Base-by-base conservation (phyloP, 2,113 vertebrate species). In the Corydoras maculifer region DNA sequence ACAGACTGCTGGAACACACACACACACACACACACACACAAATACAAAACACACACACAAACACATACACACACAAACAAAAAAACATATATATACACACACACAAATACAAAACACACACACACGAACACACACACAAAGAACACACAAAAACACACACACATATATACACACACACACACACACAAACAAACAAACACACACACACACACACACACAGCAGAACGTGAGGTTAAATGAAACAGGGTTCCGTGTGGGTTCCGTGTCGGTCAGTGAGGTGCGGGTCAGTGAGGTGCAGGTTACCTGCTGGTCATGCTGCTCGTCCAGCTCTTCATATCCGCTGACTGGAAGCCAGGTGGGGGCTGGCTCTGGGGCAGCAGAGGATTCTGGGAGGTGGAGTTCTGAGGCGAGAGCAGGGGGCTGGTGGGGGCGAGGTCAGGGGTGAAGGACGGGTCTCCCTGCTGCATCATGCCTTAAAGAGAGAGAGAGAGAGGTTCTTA, bases 301-400 rank as follows among this genome's bases (percentile, higher is more conserved):
- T 75, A 97, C 95, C 88, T 91, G 87, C 86, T 91, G 69, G 85
- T 88, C 75, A 94, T 84, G 69, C 89, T 79, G 50, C 91, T 88
- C 82, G 92, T 94, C 95, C 95, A 98, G 84, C 82, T 91, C 87
- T 95, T 97, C 82, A 94, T 89, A 77, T 97, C 94, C 11, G 94
- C 90, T 5, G 94, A 92, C 89, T 95, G 93, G 86, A 95, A 98
- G 69, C 94, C 91, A 8, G 93, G 86, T 1, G 90, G 78, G 0
- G 92, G 89, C 0, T 91, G 89, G 1, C 90, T 86, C 8, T 93
- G 91, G 82, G 94, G 94, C 68, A 97, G 91, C 87, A 97, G 82
- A 81, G 93, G 90, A 84, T 90, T 96, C 85, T 94, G 94, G 48
- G 93, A 88, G 53, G 91, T 88, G 29, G 94, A 87, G 75, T 93